A percentile compares a stretch with the other conserved stretches of the same genome.
phyloP scores from a whole-genome alignment of 2,113 vertebrate species.

The Vimba vimba region DNA sequence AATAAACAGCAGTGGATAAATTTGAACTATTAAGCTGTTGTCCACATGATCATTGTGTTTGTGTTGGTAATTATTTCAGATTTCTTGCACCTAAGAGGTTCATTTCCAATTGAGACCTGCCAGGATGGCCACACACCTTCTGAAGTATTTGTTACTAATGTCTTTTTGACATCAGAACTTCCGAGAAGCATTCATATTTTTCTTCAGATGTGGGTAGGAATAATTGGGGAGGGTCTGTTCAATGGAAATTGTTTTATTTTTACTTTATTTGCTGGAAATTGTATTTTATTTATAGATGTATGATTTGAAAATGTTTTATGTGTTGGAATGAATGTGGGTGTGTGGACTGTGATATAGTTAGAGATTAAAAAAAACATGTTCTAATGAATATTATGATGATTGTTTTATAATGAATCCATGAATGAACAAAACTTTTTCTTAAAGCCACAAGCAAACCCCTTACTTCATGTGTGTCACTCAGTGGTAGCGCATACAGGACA shows the following conservation, averaged over 20 bases:
- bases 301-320: conserved; percentile 66
- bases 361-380: neutral
- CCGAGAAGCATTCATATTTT: conserved; percentile 78
- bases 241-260: conserved; percentile 74
- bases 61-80: conserved; percentile 20
- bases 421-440: conserved; percentile 47
- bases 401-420: conserved; percentile 41
- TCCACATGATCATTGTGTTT: conserved; percentile 6
- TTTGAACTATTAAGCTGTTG: neutral
- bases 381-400: neutral
- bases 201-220: conserved; percentile 51
- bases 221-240: conserved; percentile 68
- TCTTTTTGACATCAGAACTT: conserved; percentile 13
- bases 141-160: neutral
- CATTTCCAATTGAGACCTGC: conserved; percentile 43
- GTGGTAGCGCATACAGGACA: conserved; percentile 9
- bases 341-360: conserved; percentile 30
- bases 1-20: neutral
- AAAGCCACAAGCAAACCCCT: conserved; percentile 3
- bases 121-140: neutral
- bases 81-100: conserved; percentile 26
- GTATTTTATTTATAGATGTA: conserved; percentile 53
- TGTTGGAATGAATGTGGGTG: conserved; percentile 36
- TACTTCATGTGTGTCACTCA: neutral
- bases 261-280: conserved; percentile 67